phyloP scores from a whole-genome alignment of 2,113 vertebrate species.

The Spea bombifrons region DNA sequence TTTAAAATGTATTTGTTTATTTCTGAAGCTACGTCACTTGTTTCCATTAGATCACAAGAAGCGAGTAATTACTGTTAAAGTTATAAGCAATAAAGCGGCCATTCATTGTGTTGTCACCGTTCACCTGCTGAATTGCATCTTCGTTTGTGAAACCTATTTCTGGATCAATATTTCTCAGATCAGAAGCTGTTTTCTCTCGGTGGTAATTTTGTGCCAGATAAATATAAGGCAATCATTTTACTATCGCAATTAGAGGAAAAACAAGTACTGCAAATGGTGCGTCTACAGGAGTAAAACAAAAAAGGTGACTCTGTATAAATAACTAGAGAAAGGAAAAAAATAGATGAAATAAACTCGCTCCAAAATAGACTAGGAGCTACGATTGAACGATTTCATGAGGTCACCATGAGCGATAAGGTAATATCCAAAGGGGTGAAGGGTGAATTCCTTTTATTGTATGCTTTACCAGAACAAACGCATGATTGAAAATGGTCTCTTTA shows the following conservation, averaged over 20 bases:
- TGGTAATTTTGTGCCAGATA: background rate
- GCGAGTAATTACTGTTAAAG: background rate
- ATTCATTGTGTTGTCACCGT: background rate
- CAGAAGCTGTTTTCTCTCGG: background rate
- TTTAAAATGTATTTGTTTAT: background rate
- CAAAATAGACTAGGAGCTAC: too few species aligned
- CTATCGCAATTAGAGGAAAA: background rate
- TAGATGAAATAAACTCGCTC: too few species aligned
- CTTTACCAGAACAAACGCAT: too few species aligned
- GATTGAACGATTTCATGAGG: too few species aligned
- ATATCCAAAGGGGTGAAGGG: too few species aligned
- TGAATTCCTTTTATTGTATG: too few species aligned
- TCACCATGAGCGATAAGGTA: too few species aligned
- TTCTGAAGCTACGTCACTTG: background rate
- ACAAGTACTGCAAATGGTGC: too few species aligned
- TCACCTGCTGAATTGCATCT: background rate
- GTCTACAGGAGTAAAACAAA: too few species aligned
- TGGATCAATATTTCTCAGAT: slow-evolving; percentile 7
- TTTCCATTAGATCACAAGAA: background rate
- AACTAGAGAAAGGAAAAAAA: too few species aligned
- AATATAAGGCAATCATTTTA: background rate
- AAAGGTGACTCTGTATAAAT: too few species aligned
- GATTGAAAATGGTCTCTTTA: too few species aligned
- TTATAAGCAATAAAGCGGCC: background rate
- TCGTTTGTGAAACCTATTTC: background rate